These are phyloP conservation scores for Mesorhabditis belari DNA, from an alignment of 2,888 invertebrate genomes.

Conservation along the genomic window DNA sequence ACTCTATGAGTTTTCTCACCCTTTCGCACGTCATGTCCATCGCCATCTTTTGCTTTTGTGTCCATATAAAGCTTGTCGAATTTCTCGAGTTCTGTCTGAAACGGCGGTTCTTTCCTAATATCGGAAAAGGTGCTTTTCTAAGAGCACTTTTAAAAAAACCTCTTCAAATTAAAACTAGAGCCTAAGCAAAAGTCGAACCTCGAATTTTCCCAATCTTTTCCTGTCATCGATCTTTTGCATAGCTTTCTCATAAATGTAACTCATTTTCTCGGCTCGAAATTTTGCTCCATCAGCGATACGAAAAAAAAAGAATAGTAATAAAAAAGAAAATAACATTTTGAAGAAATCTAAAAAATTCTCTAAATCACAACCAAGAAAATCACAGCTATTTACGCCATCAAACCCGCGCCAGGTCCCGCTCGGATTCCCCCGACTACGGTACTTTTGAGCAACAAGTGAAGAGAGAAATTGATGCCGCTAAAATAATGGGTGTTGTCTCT, in stretches of 20 bases:
- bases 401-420: no score
- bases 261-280: slow-evolving; percentile 43
- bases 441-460: no score
- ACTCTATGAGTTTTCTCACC: slow-evolving; percentile 5
- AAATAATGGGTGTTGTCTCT: no score
- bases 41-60: slow-evolving; percentile 27
- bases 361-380: no score
- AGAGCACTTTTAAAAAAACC: background rate
- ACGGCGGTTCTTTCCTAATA: background rate
- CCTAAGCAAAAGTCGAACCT: slow-evolving; percentile 19
- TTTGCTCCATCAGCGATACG: background rate
- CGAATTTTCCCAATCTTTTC: slow-evolving; percentile 21
- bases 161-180: background rate
- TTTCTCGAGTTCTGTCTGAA: slow-evolving; percentile 35
- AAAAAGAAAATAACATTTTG: no score
- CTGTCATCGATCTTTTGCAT: slow-evolving; percentile 28
- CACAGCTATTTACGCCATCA: no score
- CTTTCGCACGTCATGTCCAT: slow-evolving; percentile 4
- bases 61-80: slow-evolving; percentile 41
- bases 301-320: no score
- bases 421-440: no score
- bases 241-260: slow-evolving; percentile 48
- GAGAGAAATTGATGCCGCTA: no score
- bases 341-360: no score
- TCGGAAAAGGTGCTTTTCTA: background rate